Conservation (phyloP, 2,888 invertebrate species). For the Melinaea menophilus region DNA sequence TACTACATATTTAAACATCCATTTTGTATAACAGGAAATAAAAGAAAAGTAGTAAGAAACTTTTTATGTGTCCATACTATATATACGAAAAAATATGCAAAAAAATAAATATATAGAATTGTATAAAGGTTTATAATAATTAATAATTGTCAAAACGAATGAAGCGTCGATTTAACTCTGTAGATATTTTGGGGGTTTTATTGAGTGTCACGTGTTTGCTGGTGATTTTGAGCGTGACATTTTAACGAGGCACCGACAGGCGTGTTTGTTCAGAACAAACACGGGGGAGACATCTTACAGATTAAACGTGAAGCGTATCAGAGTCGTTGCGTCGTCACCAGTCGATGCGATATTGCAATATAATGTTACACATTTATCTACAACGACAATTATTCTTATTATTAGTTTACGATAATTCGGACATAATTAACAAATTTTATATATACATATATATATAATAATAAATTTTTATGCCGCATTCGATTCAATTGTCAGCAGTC, state of each 20-base stretch:
- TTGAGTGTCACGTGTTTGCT: conserved; percentile 34
- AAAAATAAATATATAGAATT: too few relatives aligned
- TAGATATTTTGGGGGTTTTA: conserved; percentile 20
- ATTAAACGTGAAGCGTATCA: conserved; percentile 43
- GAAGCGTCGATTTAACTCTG: conserved; percentile 10
- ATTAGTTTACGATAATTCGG: too few relatives aligned
- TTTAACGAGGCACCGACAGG: conserved; percentile 55
- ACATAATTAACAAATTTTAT: not conserved
- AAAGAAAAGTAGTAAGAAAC: too few relatives aligned
- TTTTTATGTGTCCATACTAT: too few relatives aligned
- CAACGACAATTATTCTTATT: too few relatives aligned
- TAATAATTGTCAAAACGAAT: not conserved
- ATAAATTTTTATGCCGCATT: not conserved
- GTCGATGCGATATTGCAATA: conserved; percentile 5
- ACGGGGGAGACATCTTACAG: conserved; percentile 49
- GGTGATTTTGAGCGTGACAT: conserved; percentile 47
- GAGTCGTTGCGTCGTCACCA: conserved; percentile 2
- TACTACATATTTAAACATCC: too few relatives aligned
- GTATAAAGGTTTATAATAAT: too few relatives aligned
- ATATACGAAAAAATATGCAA: too few relatives aligned
- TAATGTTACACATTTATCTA: too few relatives aligned
- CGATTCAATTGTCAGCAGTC: conserved; percentile 8
- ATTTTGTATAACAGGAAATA: too few relatives aligned
- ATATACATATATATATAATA: not conserved
- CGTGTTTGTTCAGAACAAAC: conserved; percentile 45